These are phyloP conservation scores for Bombus soroeensis DNA, from an alignment of 1,140 invertebrate species.

Conservation along the genomic window DNA sequence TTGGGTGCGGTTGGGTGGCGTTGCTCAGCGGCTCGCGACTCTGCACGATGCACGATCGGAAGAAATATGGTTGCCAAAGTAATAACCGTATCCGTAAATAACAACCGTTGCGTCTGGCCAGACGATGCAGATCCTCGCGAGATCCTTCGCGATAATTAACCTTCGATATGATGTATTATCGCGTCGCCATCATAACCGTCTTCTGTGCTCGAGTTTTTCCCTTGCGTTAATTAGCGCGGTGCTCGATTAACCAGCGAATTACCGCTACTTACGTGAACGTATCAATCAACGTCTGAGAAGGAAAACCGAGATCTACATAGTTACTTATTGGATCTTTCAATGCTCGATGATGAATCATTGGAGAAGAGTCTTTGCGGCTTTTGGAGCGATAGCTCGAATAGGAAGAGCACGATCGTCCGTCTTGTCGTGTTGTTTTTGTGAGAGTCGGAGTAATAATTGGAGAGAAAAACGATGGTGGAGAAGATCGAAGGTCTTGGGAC, in stretches of 20 bases:
- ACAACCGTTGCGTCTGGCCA: neutral
- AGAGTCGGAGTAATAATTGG: neutral
- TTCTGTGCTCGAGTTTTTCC: neutral
- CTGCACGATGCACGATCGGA: neutral
- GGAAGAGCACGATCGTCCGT: too few relatives aligned
- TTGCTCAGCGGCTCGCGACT: slow-evolving; percentile 8
- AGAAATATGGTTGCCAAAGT: slow-evolving; percentile 8
- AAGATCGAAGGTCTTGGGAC: too few relatives aligned
- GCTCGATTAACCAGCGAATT: too few relatives aligned
- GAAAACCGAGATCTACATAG: too few relatives aligned
- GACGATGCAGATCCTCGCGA: neutral
- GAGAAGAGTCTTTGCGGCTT: too few relatives aligned
- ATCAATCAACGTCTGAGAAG: neutral
- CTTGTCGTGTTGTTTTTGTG: neutral
- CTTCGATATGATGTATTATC: slow-evolving; percentile 15
- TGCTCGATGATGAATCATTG: neutral
- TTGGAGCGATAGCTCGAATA: neutral
- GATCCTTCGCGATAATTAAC: slow-evolving; percentile 6
- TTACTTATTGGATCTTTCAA: neutral
- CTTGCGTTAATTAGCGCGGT: slow-evolving; percentile 27
- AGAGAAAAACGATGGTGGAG: neutral
- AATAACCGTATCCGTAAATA: slow-evolving; percentile 40
- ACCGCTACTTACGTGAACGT: neutral
- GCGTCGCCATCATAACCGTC: neutral
- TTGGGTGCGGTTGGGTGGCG: slow-evolving; percentile 22